Conservation (phyloP, 2,888 invertebrate species). For the Hermaeophaga mercurialis region DNA sequence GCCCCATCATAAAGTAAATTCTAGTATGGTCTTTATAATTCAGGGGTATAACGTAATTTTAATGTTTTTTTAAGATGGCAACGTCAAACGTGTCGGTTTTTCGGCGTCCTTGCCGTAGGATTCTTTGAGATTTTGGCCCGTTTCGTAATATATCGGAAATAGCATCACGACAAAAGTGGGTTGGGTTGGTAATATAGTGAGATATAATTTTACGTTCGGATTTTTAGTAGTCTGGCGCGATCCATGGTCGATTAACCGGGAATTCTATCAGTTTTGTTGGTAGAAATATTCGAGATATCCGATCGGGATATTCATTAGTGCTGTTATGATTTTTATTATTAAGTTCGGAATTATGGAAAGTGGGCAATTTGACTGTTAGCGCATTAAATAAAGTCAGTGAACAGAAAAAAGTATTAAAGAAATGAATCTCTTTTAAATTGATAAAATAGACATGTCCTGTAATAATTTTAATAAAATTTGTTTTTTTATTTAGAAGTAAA, state of each 20-base stretch:
- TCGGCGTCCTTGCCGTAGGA: constrained; percentile 10
- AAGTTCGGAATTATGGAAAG: too few relatives aligned
- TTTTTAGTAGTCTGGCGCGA: constrained; percentile 21
- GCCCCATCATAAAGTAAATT: too few relatives aligned
- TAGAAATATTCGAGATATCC: neutral
- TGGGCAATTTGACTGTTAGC: too few relatives aligned
- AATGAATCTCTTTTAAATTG: too few relatives aligned
- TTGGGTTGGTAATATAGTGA: constrained; percentile 13
- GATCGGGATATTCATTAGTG: neutral
- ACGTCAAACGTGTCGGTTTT: constrained; percentile 5
- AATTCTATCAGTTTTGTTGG: neutral
- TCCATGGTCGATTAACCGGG: constrained; percentile 12
- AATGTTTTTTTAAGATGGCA: neutral
- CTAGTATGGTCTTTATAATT: too few relatives aligned
- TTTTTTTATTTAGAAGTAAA: too few relatives aligned
- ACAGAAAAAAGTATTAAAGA: too few relatives aligned
- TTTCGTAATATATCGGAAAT: constrained; percentile 22
- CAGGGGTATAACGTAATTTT: too few relatives aligned
- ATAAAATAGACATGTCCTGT: too few relatives aligned
- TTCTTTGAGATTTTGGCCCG: constrained; percentile 18
- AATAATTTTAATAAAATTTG: too few relatives aligned
- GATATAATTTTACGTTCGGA: constrained; percentile 18
- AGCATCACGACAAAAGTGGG: constrained; percentile 24
- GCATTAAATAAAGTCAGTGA: too few relatives aligned
- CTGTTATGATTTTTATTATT: too few relatives aligned